Base-by-base conservation (phyloP, 1,140 invertebrate genomes). In the Pygmarrhopalites habei region DNA sequence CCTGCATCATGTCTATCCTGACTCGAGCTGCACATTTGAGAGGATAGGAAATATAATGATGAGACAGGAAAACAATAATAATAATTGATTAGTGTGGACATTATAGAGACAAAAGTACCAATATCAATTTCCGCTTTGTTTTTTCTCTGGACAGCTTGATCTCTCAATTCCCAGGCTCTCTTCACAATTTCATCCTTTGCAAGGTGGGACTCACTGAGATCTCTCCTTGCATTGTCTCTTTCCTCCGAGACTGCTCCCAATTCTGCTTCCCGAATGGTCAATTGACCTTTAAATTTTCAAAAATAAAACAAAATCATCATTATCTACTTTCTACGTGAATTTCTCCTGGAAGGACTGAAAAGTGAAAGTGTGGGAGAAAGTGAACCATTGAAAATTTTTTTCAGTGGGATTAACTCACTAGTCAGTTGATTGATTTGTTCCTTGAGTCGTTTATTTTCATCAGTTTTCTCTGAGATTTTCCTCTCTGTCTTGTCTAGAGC, bases 1-100 rank as follows among this genome's bases (percentile, higher is more conserved):
- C 86, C 74, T 93, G 90, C 78, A 94, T 86, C 51, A 95, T 80
- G 70, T 97, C 93, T 43, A 95, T 90, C 15, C 92, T 80, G 0
- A 89, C 88, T 72, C 87, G 87, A 1, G 92, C 90, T 58, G 95
- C 77, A n/a, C n/a, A n/a, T n/a, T n/a, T n/a, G n/a, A n/a, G n/a
- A n/a, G n/a, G n/a, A n/a, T n/a, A n/a, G n/a, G n/a, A n/a, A n/a
- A n/a, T n/a, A n/a, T n/a, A n/a, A n/a, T n/a, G n/a, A n/a, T n/a
- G n/a, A n/a, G n/a, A n/a, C n/a, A n/a, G n/a, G n/a, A n/a, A n/a
- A n/a, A n/a, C n/a, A n/a, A n/a, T n/a, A n/a, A n/a, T n/a, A n/a
- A n/a, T n/a, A n/a, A n/a, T n/a, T n/a, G n/a, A n/a, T n/a, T n/a
- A n/a, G n/a, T n/a, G n/a, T n/a, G n/a, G n/a, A n/a, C n/a, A n/a